Base-by-base conservation (phyloP, 64 coral and sea anemone genomes). In the Trachythela sp. region DNA sequence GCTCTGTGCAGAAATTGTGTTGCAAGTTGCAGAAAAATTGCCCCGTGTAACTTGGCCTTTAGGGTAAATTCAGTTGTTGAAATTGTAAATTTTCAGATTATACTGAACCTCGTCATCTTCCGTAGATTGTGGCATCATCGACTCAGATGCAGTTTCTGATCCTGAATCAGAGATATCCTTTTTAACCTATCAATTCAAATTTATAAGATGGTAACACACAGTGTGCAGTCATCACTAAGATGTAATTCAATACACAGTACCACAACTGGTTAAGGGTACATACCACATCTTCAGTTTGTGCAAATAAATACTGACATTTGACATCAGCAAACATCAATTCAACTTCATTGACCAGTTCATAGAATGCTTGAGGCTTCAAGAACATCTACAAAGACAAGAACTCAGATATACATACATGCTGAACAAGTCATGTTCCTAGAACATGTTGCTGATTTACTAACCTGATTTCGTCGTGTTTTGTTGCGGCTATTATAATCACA, bases 71-170 rank as follows among this genome's bases (percentile, higher is more conserved):
- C 24, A 64, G 20, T 2, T 64, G 56, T 52, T 72, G 33, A 24
- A 72, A n/a, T n/a, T n/a, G n/a, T n/a, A n/a, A n/a, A n/a, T n/a
- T n/a, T n/a, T n/a, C 18, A n/a, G 15, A 68, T 6, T 2, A 22
- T 7, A 68, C 2, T 14, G 30, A 54, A 64, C 54, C 33, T 60
- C 54, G 8, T 54, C 36, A 13, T 87, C 3, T 48, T 87, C 58
- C 20, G 40, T 40, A 14, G 36, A 27, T 38, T 42, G 17, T 35
- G 88, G 91, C 10, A 98, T 40, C 93, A 94, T 93, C 4, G 95
- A 98, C 43, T 98, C 95, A 42, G 95, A 98, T 15, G 91, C 95
- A 84, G 95, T 98, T 84, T 98, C 95, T 75, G 95, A 98, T 7
- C 86, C 93, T 37, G 95, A 94, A 50, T 98, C 95, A 93, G 87